Conservation (phyloP, 2,797 vertebrate species). For the Sylvia borin region DNA sequence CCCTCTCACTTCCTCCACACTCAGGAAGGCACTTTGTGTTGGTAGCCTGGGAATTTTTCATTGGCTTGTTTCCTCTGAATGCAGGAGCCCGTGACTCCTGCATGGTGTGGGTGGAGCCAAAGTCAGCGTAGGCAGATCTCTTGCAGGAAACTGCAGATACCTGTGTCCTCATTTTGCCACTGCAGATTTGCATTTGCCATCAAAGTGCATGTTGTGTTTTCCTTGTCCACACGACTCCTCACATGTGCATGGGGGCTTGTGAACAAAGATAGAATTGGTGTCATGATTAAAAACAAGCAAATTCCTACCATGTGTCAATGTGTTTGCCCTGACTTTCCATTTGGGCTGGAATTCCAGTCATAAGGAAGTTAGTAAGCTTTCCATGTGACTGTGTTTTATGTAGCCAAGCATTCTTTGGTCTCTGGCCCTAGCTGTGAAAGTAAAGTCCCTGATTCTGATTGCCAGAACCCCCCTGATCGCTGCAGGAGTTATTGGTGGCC, state of each 20-base stretch:
- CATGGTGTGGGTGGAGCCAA: not conserved
- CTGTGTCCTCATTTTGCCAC: slow-evolving; percentile 35
- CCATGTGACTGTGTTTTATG: not conserved
- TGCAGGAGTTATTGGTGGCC: slow-evolving; percentile 90
- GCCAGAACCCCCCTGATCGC: slow-evolving; percentile 94
- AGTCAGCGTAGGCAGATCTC: not conserved
- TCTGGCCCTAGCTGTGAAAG: not conserved
- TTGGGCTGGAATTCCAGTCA: not conserved
- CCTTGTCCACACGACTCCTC: slow-evolving; percentile 43
- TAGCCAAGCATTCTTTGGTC: not conserved
- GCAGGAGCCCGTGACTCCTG: not conserved
- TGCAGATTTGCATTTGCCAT: slow-evolving; percentile 54
- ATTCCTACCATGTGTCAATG: not conserved
- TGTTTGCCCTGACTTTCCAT: not conserved
- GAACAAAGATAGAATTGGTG: not conserved
- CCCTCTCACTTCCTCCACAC: not conserved
- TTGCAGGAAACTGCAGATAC: not conserved
- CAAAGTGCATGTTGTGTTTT: slow-evolving; percentile 59
- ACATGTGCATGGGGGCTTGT: slow-evolving; percentile 61
- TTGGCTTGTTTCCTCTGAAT: not conserved
- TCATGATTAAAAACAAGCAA: not conserved
- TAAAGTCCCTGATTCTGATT: slow-evolving; percentile 57
- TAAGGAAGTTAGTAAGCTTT: not conserved
- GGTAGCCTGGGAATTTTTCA: not conserved
- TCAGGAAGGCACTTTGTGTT: not conserved